These are phyloP conservation scores for Nemopilema nomurai DNA, from an alignment of 30 jellyfish, hydroid and myxozoan genomes.

Conservation along the genomic window DNA sequence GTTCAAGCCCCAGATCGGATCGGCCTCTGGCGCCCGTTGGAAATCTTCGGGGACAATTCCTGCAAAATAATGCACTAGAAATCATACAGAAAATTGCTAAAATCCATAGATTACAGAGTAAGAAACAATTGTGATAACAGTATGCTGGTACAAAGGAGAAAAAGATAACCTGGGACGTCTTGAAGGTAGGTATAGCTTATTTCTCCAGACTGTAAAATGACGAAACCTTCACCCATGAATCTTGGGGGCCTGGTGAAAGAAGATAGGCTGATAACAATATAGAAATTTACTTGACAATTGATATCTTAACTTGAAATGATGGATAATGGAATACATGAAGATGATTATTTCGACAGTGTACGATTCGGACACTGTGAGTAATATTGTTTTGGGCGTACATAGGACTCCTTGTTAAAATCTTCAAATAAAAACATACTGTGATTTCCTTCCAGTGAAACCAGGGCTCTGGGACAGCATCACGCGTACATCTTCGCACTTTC, in stretches of 20 bases:
- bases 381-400: not conserved
- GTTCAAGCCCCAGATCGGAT: constrained; percentile 87
- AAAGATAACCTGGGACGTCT: constrained; percentile 85
- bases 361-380: not conserved
- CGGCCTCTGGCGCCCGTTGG: constrained; percentile 82
- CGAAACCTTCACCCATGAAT: constrained; percentile 95
- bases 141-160: not conserved
- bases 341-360: not conserved
- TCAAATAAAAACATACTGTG: constrained; percentile 71
- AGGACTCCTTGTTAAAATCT: not conserved
- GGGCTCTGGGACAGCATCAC: constrained; percentile 89
- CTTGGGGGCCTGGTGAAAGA: constrained; percentile 80
- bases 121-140: not conserved
- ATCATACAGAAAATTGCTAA: not conserved
- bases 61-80: constrained; percentile 6
- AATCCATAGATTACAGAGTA: not conserved
- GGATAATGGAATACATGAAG: not conserved
- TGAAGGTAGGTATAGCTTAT: constrained; percentile 67
- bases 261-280: no score
- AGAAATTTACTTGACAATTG: no score
- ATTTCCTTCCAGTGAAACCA: constrained; percentile 72
- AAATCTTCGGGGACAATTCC: constrained; percentile 85
- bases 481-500: constrained; percentile 86
- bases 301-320: no score
- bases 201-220: constrained; percentile 86